Conservation (phyloP, 2,797 vertebrate species). For the Cossypha caffra region DNA sequence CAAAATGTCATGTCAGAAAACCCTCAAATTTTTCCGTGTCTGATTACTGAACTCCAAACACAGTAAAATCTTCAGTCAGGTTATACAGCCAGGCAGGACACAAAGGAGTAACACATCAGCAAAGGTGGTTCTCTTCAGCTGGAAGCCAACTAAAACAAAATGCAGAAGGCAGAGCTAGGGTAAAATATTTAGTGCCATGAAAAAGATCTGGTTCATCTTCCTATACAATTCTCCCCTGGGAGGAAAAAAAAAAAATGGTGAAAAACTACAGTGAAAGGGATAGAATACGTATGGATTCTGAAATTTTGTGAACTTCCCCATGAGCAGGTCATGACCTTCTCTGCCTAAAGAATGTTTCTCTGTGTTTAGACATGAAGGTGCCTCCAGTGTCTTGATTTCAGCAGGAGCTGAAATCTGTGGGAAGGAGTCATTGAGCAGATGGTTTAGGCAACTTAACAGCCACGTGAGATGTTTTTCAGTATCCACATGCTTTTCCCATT, state of each 20-base stretch:
- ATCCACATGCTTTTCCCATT: not conserved
- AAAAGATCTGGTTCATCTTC: not conserved
- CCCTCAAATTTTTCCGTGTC: not conserved
- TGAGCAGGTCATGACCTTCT: not conserved
- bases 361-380: not conserved
- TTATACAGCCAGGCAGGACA: not conserved
- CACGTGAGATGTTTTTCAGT: not conserved
- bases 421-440: not conserved
- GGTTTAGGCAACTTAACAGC: not conserved
- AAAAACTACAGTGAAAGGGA: not conserved
- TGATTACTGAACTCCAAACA: not conserved
- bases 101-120: fast-evolving
- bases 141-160: not conserved
- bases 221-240: not conserved
- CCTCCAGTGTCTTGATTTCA: not conserved
- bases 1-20: not conserved
- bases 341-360: not conserved
- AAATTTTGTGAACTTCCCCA: not conserved
- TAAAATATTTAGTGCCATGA: not conserved
- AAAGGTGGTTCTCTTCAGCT: not conserved
- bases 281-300: not conserved
- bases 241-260: no score
- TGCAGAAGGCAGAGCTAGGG: not conserved
- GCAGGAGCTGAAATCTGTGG: not conserved
- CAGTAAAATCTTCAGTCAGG: not conserved